Percentiles rank a stretch among this genome's conserved stretches.
phyloP scores from a whole-genome alignment of 2,888 invertebrate species.

The Ectemnius lituratus region DNA sequence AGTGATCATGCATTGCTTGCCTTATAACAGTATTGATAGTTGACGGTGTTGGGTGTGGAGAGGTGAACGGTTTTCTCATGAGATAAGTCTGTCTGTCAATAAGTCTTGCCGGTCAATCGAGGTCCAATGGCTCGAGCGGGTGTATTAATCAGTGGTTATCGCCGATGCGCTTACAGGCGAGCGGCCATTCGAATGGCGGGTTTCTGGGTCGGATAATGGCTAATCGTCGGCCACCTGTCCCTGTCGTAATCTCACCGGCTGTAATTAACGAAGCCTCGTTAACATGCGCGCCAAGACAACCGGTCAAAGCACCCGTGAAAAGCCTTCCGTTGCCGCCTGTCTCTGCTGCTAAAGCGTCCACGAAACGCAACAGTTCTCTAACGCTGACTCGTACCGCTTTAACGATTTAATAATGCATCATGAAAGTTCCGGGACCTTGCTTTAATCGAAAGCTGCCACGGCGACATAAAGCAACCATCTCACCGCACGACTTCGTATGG shows the following conservation, averaged over 20 bases:
- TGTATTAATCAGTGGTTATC: conserved; percentile 61
- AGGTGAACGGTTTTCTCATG: neutral
- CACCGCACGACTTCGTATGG: too few relatives aligned
- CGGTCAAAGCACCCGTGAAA: conserved; percentile 60
- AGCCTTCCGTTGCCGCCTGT: conserved; percentile 30
- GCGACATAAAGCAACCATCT: too few relatives aligned
- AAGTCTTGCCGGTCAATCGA: neutral
- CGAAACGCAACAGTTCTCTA: too few relatives aligned
- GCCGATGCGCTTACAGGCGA: conserved; percentile 41
- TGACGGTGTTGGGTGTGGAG: too few relatives aligned
- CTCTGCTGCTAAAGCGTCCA: neutral
- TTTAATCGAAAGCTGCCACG: too few relatives aligned
- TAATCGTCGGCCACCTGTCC: conserved; percentile 68
- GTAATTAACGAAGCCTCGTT: conserved; percentile 67
- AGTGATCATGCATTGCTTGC: too few relatives aligned
- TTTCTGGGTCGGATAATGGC: conserved; percentile 60
- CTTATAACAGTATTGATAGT: too few relatives aligned
- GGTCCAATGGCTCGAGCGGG: conserved; percentile 22
- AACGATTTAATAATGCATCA: too few relatives aligned
- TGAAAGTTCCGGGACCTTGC: too few relatives aligned
- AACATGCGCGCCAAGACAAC: conserved; percentile 54
- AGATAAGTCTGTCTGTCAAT: neutral
- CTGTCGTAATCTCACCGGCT: conserved; percentile 64
- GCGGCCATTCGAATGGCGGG: conserved; percentile 16
- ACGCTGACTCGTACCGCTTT: too few relatives aligned